Percentiles rank a stretch among this genome's conserved stretches.
phyloP scores from a whole-genome alignment of 2,113 vertebrate genomes.

The Epinephelus moara region DNA sequence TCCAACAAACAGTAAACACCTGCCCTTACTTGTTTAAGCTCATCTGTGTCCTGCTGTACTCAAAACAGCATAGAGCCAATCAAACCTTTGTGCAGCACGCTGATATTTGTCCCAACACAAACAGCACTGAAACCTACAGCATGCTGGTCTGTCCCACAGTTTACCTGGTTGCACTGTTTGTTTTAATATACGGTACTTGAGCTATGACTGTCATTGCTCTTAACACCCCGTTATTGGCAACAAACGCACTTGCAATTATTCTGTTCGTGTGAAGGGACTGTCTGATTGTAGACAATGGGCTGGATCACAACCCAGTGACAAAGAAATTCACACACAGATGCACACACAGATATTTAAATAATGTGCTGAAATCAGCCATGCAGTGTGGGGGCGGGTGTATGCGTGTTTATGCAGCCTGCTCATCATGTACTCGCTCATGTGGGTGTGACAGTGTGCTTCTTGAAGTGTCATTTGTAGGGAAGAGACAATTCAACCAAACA shows the following conservation, averaged over 20 bases:
- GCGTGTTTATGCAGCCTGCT: constrained; percentile 41
- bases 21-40: neutral
- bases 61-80: constrained; percentile 3
- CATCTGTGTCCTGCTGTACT: constrained; percentile 13
- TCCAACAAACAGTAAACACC: constrained; percentile 3
- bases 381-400: constrained; percentile 24
- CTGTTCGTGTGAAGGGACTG: constrained; percentile 55
- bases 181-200: constrained; percentile 31
- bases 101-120: constrained; percentile 23
- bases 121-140: neutral
- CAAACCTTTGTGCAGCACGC: constrained; percentile 19
- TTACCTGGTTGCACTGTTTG: constrained; percentile 32
- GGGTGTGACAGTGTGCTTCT: constrained; percentile 36
- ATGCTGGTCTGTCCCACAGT: neutral
- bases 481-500: constrained; percentile 30
- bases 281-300: constrained; percentile 67
- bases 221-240: constrained; percentile 59
- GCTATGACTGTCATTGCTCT: constrained; percentile 35
- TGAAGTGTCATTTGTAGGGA: constrained; percentile 41
- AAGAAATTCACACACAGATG: constrained; percentile 38
- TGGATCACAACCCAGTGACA: constrained; percentile 56
- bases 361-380: constrained; percentile 38
- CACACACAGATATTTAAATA: constrained; percentile 45
- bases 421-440: constrained; percentile 30
- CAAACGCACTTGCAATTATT: constrained; percentile 69